A percentile compares a stretch with the other conserved stretches of the same genome.
Evolutionary conservation across 2,113 vertebrate species (phyloP).

Genomic region (Tetrao urogallus): DNA sequence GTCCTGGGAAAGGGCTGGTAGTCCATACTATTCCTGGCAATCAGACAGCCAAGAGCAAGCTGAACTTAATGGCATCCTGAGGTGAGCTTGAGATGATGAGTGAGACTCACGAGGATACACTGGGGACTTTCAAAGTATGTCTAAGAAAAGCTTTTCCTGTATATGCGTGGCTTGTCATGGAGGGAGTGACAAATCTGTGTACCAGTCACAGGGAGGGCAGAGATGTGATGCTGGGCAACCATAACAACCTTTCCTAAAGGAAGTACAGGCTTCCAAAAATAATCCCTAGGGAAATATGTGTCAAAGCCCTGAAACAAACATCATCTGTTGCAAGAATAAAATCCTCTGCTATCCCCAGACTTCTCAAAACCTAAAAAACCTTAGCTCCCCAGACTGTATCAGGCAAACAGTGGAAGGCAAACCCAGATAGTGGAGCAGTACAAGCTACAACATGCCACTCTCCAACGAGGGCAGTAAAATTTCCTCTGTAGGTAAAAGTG

Average conservation of each 20-base stretch:
- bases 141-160: background rate
- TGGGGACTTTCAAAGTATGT: background rate
- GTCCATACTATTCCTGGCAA: background rate
- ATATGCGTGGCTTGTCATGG: background rate
- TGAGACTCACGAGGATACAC: background rate
- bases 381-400: background rate
- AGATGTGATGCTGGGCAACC: background rate
- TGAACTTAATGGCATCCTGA: background rate
- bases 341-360: background rate
- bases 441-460: background rate
- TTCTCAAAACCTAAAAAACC: background rate
- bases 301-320: background rate
- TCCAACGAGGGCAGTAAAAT: background rate
- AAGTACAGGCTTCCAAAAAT: constrained; percentile 22
- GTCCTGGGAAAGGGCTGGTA: background rate
- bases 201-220: background rate
- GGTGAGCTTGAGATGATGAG: background rate
- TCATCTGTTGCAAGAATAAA: constrained; percentile 19
- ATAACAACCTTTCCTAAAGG: constrained; percentile 4
- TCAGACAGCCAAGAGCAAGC: background rate
- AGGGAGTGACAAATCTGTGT: background rate
- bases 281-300: background rate
- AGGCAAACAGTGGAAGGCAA: background rate
- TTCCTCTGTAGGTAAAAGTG: background rate
- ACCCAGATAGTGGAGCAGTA: background rate